Percentiles rank a stretch among this genome's conserved stretches.
Conservation (phyloP, 2,888 invertebrate genomes). For the Dermolepida albohirtum region DNA sequence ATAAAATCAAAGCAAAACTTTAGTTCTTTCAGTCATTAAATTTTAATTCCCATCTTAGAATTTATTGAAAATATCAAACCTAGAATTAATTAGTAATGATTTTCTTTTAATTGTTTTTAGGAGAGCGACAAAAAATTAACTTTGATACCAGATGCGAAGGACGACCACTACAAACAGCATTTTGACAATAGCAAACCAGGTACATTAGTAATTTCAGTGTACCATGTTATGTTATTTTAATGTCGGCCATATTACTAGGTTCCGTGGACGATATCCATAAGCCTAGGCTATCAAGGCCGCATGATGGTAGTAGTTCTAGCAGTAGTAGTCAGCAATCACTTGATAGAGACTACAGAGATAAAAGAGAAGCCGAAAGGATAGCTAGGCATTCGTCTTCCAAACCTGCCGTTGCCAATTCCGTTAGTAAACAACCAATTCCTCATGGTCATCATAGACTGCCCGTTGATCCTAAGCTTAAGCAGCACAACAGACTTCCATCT, state of each 20-base stretch:
- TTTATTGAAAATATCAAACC: too few relatives aligned
- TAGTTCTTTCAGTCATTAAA: too few relatives aligned
- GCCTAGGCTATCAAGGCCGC: conserved; percentile 58
- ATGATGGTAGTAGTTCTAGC: conserved; percentile 57
- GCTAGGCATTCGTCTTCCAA: conserved; percentile 58
- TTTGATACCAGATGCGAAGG: conserved; percentile 52
- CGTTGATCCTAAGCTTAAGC: conserved; percentile 59
- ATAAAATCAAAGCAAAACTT: too few relatives aligned
- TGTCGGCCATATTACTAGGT: conserved; percentile 40
- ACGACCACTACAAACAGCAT: conserved; percentile 54
- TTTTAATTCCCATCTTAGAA: too few relatives aligned
- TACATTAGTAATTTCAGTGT: conserved; percentile 41
- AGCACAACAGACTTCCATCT: conserved; percentile 54
- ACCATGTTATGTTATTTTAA: background rate
- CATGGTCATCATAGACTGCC: conserved; percentile 52
- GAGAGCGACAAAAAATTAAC: conserved; percentile 56
- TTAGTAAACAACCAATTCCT: conserved; percentile 43
- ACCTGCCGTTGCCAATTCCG: conserved; percentile 41
- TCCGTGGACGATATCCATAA: conserved; percentile 53
- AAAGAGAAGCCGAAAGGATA: conserved; percentile 72
- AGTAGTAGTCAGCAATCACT: conserved; percentile 68
- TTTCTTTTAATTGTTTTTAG: conserved; percentile 47
- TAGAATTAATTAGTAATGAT: too few relatives aligned
- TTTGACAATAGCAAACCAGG: conserved; percentile 53
- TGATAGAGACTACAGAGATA: conserved; percentile 74